Percentiles rank a stretch among this genome's conserved stretches.
Evolutionary conservation across 2,888 invertebrate species (phyloP).

Genomic region (Didymodactylos carnosus): DNA sequence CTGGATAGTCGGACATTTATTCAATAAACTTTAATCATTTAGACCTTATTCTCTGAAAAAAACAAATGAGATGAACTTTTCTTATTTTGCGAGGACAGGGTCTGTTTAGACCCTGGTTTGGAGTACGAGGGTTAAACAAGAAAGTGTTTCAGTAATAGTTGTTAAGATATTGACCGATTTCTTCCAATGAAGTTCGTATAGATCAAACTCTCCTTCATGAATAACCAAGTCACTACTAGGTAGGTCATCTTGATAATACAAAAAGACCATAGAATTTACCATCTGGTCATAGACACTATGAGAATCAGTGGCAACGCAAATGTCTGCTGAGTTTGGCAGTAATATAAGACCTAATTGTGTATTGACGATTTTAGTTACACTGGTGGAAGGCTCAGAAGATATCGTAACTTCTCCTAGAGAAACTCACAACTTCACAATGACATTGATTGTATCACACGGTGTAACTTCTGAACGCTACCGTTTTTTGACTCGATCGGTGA

Average conservation of each 20-base stretch:
- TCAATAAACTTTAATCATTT: no score
- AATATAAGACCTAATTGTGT: neutral
- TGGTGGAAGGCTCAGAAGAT: neutral
- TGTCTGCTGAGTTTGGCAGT: neutral
- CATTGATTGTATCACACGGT: neutral
- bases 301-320: neutral
- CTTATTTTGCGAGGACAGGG: no score
- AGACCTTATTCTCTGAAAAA: no score
- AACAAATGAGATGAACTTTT: no score
- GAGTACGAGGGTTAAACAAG: no score
- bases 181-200: neutral
- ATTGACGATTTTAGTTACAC: neutral
- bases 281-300: neutral
- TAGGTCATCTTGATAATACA: neutral
- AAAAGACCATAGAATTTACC: neutral
- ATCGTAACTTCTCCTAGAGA: neutral
- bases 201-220: neutral
- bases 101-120: no score
- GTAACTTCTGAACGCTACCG: neutral
- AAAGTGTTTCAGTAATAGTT: neutral
- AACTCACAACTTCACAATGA: neutral
- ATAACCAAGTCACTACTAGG: neutral
- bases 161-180: neutral
- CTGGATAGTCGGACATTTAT: no score
- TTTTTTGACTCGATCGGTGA: neutral